Evolutionary conservation across 2,797 vertebrate species (phyloP), one percentile per base, ranked within the genome.

Genomic region (Centropyge bicolor): DNA sequence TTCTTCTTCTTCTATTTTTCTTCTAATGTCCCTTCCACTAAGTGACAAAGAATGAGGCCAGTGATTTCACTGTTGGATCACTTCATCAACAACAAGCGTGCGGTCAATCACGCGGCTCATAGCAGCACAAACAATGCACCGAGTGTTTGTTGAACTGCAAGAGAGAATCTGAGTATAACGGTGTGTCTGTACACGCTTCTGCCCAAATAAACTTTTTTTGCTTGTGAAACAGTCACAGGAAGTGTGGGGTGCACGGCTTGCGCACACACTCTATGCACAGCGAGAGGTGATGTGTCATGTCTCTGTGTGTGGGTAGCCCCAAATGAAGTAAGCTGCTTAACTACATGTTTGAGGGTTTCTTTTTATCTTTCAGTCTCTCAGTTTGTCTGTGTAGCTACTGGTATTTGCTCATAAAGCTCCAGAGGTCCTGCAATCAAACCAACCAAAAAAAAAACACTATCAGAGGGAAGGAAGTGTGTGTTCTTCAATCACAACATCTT

Each of bases 181-280:
- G 16, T 61, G 12, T 20, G 46, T 41, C 8, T 22, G 36, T 38
- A 35, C 13, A 1, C 20, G 27, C n/a, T 45, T 55, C 60, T 24
- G 79, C 41, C 46, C 54, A 56, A 63, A 70, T 63, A 9, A 60
- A 43, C 54, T 22, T 55, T 54, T 54, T 67, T 11, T 80, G 55
- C 4, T 70, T 81, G 74, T 70, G 85, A 88, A 87, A 90, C 74
- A 76, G 67, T 76, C 64, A 88, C 79, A 91, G 90, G 87, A 90
- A 86, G 82, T 70, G 45, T 68, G 54, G 64, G 45, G 80, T 67
- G 43, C 7, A n/a, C 31, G 68, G 40, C 57, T 45, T 68, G 74
- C 74, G 65, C 56, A 38, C 7, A 38, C 46, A 63, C 27, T 73
- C 19, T 0, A 31, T 54, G 24, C 69, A 68, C 76, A 83, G 66